These are phyloP conservation scores for Neolamprologus caudopunctatus DNA, from an alignment of 2,113 vertebrate species.

Conservation along the genomic window DNA sequence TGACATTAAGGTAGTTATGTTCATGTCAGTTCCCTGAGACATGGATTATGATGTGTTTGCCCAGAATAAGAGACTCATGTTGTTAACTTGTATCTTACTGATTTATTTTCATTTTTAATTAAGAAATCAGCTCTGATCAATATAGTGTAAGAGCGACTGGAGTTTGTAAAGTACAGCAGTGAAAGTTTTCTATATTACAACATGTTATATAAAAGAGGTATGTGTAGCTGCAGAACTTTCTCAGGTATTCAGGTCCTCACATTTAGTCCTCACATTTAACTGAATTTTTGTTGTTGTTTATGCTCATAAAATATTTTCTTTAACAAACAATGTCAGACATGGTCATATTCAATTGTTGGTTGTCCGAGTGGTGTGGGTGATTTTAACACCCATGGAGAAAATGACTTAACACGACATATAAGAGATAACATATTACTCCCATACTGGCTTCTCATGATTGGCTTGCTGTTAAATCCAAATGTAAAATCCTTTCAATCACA, in stretches of 20 bases:
- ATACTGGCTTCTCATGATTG: not conserved
- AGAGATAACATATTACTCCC: not conserved
- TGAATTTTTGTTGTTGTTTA: not conserved
- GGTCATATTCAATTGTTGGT: not conserved
- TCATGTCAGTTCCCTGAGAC: accelerated
- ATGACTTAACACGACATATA: accelerated
- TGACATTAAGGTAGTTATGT: not conserved
- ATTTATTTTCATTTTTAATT: not conserved
- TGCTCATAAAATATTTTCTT: not conserved
- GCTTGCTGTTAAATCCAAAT: not conserved
- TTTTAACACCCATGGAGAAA: not conserved
- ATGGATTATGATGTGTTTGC: not conserved
- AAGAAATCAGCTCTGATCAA: not conserved
- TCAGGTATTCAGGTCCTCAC: accelerated
- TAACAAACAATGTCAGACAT: not conserved
- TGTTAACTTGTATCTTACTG: not conserved
- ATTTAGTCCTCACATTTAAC: not conserved
- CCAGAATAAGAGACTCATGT: not conserved
- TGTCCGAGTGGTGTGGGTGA: not conserved
- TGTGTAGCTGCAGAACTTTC: not conserved
- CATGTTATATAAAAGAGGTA: not conserved
- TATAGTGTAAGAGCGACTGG: accelerated
- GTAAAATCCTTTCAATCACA: not conserved
- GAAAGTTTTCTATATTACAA: not conserved
- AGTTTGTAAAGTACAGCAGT: not conserved